Percentiles rank a stretch among this genome's conserved stretches.
These are phyloP conservation scores for Temnopleurus reevesii DNA, from an alignment of 53 echinoderm and acorn worm genomes.

Conservation along the genomic window DNA sequence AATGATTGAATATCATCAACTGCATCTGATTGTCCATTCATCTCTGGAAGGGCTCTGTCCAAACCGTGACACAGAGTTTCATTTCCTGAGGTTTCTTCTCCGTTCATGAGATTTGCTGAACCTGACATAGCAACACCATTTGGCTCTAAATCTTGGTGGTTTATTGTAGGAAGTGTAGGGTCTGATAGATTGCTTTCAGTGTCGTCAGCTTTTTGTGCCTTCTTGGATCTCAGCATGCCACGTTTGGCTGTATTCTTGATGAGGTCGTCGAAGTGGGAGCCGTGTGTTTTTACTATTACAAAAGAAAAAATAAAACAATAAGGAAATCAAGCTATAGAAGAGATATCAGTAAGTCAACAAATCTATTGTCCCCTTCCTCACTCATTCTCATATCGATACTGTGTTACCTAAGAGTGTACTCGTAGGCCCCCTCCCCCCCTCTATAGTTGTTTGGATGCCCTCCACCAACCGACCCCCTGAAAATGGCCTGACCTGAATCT, in stretches of 20 bases:
- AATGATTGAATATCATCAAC: neutral
- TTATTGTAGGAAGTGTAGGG: neutral
- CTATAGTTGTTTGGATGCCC: too few species aligned
- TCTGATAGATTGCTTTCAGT: neutral
- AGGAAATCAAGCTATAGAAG: too few species aligned
- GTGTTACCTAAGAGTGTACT: too few species aligned
- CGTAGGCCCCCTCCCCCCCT: too few species aligned
- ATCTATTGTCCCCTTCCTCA: too few species aligned
- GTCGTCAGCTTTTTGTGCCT: slow-evolving; percentile 4
- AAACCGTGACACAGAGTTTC: neutral
- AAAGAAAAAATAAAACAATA: neutral
- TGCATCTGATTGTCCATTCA: neutral
- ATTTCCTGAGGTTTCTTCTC: neutral
- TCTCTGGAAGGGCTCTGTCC: neutral
- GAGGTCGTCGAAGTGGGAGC: slow-evolving; percentile 77
- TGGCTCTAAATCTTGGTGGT: neutral
- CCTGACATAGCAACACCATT: neutral
- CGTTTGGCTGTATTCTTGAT: slow-evolving; percentile 59
- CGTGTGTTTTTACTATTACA: slow-evolving; percentile 72
- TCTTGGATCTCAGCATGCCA: slow-evolving; percentile 61
- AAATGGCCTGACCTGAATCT: too few species aligned
- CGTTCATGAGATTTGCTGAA: neutral
- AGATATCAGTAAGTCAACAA: too few species aligned
- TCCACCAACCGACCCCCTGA: too few species aligned
- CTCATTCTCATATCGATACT: too few species aligned